Conservation (phyloP, 2,888 invertebrate genomes). For the Aporophyla nigra region DNA sequence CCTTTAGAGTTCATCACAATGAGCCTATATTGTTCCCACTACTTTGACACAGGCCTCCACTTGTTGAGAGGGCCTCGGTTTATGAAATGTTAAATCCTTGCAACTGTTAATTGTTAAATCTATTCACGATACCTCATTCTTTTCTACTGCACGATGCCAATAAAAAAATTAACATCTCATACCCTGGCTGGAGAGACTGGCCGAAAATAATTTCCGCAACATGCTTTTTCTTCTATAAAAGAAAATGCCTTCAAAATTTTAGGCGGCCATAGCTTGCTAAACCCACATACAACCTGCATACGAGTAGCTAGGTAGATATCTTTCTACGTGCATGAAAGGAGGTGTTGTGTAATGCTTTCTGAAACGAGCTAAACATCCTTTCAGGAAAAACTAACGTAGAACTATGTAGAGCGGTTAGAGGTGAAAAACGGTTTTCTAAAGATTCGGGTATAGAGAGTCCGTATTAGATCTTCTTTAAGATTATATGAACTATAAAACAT, state of each 20-base stretch:
- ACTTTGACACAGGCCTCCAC: too few species aligned
- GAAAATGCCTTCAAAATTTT: conserved; percentile 19
- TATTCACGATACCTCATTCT: too few species aligned
- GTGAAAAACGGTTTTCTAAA: conserved; percentile 45
- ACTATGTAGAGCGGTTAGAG: conserved; percentile 11
- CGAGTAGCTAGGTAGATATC: conserved; percentile 12
- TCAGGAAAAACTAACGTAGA: conserved; percentile 47
- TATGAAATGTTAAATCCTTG: too few species aligned
- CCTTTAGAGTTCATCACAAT: neutral
- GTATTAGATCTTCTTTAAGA: conserved; percentile 32
- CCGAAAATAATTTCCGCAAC: conserved; percentile 3
- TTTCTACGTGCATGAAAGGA: conserved; percentile 43
- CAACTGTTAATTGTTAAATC: too few species aligned
- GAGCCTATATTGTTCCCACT: too few species aligned
- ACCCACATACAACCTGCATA: conserved; percentile 28
- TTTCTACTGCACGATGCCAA: neutral
- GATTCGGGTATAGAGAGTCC: conserved; percentile 13
- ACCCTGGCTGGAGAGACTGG: too few species aligned
- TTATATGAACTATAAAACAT: neutral
- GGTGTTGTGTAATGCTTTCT: conserved; percentile 47
- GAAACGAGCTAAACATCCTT: conserved; percentile 48
- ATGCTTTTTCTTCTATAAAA: neutral
- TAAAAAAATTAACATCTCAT: neutral
- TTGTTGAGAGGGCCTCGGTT: too few species aligned
- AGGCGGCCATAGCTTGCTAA: conserved; percentile 11